Conservation (phyloP, 2,113 vertebrate genomes). For the Platichthys flesus region DNA sequence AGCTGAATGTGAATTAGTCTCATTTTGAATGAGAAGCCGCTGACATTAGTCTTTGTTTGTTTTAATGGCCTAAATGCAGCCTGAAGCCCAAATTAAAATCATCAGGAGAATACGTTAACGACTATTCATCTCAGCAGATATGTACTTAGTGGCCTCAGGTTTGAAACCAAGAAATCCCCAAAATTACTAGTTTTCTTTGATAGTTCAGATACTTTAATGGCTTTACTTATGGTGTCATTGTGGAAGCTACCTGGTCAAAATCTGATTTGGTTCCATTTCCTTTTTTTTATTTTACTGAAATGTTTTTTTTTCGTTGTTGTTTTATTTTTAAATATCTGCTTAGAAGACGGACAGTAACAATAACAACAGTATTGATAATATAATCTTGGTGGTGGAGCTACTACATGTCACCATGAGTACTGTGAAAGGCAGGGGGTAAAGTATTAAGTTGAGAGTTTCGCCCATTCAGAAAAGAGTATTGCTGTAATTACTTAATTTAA, state of each 20-base stretch:
- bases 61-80: background rate
- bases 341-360: no score
- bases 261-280: background rate
- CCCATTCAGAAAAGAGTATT: background rate
- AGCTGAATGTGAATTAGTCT: conserved; percentile 1
- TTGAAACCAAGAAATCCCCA: background rate
- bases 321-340: no score
- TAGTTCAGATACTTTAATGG: background rate
- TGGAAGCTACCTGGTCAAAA: background rate
- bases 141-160: background rate
- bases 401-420: no score
- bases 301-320: no score
- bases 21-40: background rate
- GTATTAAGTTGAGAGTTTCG: background rate
- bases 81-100: background rate
- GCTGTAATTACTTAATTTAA: no score
- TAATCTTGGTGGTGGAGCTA: no score
- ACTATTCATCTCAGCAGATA: background rate
- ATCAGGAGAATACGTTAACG: background rate
- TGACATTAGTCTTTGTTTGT: conserved; percentile 6
- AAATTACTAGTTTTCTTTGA: background rate
- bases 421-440: no score
- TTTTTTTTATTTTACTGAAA: no score
- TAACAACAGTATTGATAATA: no score
- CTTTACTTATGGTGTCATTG: background rate